Evolutionary conservation across 2,888 invertebrate genomes (phyloP), one percentile per base, ranked within the genome.

Genomic region (Himalopsyche japonica): DNA sequence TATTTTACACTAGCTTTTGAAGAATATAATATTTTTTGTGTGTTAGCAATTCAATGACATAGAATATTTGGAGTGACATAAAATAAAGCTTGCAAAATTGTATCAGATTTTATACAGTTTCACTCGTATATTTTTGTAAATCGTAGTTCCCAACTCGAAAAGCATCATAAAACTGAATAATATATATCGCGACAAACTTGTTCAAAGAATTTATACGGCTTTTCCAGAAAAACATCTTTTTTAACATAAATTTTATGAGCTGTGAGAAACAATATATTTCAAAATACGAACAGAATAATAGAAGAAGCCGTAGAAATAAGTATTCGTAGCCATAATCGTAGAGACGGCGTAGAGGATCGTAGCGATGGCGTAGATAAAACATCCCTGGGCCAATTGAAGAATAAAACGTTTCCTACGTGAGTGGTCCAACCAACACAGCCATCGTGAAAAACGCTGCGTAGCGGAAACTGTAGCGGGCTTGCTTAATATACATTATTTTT

Each of bases 371-470:
- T 37, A 78, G 82, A 80, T 82, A 77, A 80, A 80, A 70, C 85
- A 82, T 82, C 82, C 82, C 57, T 20, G 47, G 85, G 82, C 78
- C 85, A 82, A 85, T 82, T 85, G 82, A 82, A 85, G 80, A 80
- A 85, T 85, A 81, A 82, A 85, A 82, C 82, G 80, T 79, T 84
- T 82, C 79, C 76, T 81, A 84, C 84, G 84, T 84, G 84, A 76
- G 81, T 81, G 84, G 77, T 76, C 79, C 76, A 34, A 78, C 57
- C 27, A 76, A 32, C 37, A 77, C 30, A 48, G 81, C 30, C 81
- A 47, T 48, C 48, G 77, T 32, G 82, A 30, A 57, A 47, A 76
- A 32, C 48, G 83, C 48, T 32, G 70, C 57, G 64, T 64, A 43
- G 30, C 30, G 27, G 80, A 80, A 82, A 48, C 32, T 27, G 57